Percentiles rank a stretch among this genome's conserved stretches.
These are phyloP conservation scores for Athripsodes cinereus DNA, from an alignment of 2,888 invertebrate genomes.

Conservation along the genomic window DNA sequence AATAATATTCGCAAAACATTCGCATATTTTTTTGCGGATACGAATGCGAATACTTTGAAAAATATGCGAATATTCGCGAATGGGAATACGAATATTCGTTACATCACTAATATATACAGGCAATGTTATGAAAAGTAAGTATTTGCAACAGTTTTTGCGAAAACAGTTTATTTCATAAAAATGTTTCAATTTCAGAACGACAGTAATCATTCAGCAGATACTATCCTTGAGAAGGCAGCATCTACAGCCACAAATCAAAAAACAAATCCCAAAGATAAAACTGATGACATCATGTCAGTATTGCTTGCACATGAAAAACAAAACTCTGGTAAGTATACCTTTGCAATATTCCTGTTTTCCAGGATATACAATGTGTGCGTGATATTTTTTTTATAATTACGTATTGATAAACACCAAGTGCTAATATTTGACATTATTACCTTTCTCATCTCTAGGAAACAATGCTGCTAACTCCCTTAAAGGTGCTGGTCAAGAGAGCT, in stretches of 20 bases:
- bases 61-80: not conserved
- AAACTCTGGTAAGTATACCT: slow-evolving; percentile 37
- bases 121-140: not conserved
- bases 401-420: no score
- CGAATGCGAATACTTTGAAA: no score
- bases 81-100: no score
- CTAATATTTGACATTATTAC: no score
- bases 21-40: no score
- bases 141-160: no score
- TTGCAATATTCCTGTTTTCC: not conserved
- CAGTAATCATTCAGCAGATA: slow-evolving; percentile 45
- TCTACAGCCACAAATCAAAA: slow-evolving; percentile 40
- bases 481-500: slow-evolving; percentile 48
- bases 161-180: not conserved
- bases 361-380: not conserved
- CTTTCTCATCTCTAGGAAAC: slow-evolving; percentile 34
- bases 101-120: not conserved
- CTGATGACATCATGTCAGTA: slow-evolving; percentile 89
- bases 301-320: slow-evolving; percentile 84
- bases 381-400: no score
- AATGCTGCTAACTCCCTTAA: slow-evolving; percentile 56
- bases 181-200: slow-evolving; percentile 35
- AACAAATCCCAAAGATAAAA: slow-evolving; percentile 52
- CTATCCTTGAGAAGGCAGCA: slow-evolving; percentile 53
- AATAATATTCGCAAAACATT: no score